Base-by-base conservation (phyloP, 1,140 invertebrate species). In the Drosophila tani region DNA sequence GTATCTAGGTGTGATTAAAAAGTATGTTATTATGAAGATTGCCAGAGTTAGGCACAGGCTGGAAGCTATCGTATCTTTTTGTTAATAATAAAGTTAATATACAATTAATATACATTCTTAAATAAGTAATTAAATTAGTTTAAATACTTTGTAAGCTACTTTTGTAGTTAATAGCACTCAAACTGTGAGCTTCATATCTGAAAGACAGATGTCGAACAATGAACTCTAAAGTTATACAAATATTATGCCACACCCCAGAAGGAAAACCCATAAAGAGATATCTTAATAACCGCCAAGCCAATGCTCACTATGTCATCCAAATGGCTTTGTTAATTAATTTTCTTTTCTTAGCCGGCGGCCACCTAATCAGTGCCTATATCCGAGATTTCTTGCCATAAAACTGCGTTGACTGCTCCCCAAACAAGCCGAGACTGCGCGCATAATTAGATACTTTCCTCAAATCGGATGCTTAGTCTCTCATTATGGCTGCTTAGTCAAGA, bases 401-500 rank as follows among this genome's bases (percentile, higher is more conserved):
- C 24, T 1, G 17, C 40, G 49, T 8, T 53, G 47, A 66, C 65
- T 69, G 27, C 29, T 47, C 64, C 64, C 67, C 35, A 70, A 56
- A 70, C 38, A 40, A 47, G 50, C 38, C 58, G 12, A 62, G 57
- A 74, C 47, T 17, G 32, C 12, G 35, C 9, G 50, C 51, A 69
- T 71, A 71, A 71, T 71, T 46, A 71, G 69, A 73, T 71, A 43
- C 46, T 75, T 53, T 81, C 21, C 62, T 32, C 47, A 46, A 65
- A 75, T 75, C 63, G 60, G 71, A 58, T 75, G 62, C 60, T 75
- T 66, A 76, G 73, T 35, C 27, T 41, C 50, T 58, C 62, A 53
- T 59, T 62, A 62, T 41, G 57, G 29, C 75, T 62, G 56, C 56
- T 78, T 77, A 78, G 75, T 45, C 50, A 38, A 40, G 64, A 56